These are phyloP conservation scores for Lates japonicus DNA, from an alignment of 2,797 vertebrate genomes.

Conservation along the genomic window DNA sequence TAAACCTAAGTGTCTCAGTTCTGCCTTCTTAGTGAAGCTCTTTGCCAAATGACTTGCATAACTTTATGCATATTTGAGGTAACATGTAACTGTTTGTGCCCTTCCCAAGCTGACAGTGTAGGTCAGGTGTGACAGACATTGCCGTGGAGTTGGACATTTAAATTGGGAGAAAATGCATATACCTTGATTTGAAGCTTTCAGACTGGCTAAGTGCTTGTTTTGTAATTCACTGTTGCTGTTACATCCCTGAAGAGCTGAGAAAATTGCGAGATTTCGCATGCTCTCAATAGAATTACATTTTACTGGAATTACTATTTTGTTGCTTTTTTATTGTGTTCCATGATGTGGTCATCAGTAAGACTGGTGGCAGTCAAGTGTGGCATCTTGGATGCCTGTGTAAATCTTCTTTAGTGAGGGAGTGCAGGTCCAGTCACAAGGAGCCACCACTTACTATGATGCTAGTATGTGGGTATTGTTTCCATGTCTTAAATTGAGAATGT, in stretches of 20 bases:
- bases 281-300: not conserved
- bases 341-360: not conserved
- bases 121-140: conserved; percentile 19
- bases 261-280: not conserved
- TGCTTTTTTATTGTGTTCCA: not conserved
- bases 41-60: conserved; percentile 51
- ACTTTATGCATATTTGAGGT: conserved; percentile 34
- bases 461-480: conserved; percentile 4
- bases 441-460: conserved; percentile 9
- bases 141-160: conserved; percentile 2
- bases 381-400: conserved; percentile 24
- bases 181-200: conserved; percentile 8
- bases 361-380: conserved; percentile 16
- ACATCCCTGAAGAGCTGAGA: not conserved
- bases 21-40: conserved; percentile 45
- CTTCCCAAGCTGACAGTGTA: not conserved
- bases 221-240: conserved; percentile 18
- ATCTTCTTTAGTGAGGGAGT: conserved; percentile 9
- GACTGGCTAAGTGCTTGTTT: conserved; percentile 12
- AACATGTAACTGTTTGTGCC: conserved; percentile 15
- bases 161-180: conserved; percentile 24
- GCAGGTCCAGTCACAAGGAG: not conserved
- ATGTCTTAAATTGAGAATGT: conserved; percentile 2
- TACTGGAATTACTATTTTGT: not conserved
- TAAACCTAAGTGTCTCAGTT: conserved; percentile 25